Evolutionary conservation across 2,797 vertebrate genomes (phyloP), one percentile per base, ranked within the genome.

Genomic region (Fistularia tabacaria): DNA sequence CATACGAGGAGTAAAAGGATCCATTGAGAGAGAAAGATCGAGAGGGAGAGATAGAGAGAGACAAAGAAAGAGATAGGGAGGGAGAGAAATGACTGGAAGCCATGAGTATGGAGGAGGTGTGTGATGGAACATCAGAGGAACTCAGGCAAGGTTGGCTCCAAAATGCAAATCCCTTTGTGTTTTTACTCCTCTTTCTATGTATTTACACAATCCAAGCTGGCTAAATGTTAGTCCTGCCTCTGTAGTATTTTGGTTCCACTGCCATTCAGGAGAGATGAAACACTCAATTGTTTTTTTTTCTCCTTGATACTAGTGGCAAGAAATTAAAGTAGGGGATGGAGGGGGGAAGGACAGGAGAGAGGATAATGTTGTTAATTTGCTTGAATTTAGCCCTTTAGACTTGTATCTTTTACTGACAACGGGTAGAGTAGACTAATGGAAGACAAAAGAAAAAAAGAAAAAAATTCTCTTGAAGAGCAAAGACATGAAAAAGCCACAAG

Each of bases 151-250:
- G 86, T 89, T 86, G 84, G 82, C 73, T 86, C 84, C 83, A 78
- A 74, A 78, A 81, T 86, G 88, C 76, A 78, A 77, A 66, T 76
- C 66, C 82, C 85, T 89, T 87, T 86, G 82, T 88, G 77, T 76
- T 84, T 72, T 72, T 66, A 73, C 78, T 80, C 73, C 80, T 77
- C 14, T 61, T 68, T 77, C 74, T 83, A 84, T 82, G 71, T 80
- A 73, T 84, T 76, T 65, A 59, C 63, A 74, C 65, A 56, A 66
- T 64, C 67, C 75, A 80, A 74, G 69, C 66, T 62, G 56, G 78
- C 85, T 86, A 81, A 85, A 59, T 64, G 71, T 71, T 76, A 72
- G 77, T 79, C 83, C 76, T 68, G 70, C 54, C 75, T 81, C 83
- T 59, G n/a, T n/a, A n/a, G n/a, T n/a, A n/a, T n/a, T n/a, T n/a